phyloP scores from a whole-genome alignment of 2,888 invertebrate genomes.

The Nebria salina region DNA sequence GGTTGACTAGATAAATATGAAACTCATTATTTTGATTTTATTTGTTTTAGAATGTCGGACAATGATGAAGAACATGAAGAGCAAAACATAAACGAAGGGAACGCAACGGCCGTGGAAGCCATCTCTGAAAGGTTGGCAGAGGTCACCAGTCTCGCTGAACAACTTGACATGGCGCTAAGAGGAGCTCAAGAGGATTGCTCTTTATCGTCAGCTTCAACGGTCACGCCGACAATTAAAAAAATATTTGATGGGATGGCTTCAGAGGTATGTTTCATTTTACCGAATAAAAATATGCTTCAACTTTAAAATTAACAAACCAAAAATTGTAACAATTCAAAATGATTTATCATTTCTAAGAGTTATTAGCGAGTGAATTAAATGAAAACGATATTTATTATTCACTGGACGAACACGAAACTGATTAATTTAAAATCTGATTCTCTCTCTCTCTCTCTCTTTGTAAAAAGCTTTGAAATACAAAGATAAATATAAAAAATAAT shows the following conservation, averaged over 20 bases:
- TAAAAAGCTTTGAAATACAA: too few relatives aligned
- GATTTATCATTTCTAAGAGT: too few relatives aligned
- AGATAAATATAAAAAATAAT: too few relatives aligned
- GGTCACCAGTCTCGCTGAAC: constrained; percentile 74
- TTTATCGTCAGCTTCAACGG: constrained; percentile 46
- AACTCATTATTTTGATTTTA: neutral
- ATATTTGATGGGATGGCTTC: constrained; percentile 53
- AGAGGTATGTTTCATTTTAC: constrained; percentile 22
- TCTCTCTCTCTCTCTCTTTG: too few relatives aligned
- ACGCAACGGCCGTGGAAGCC: constrained; percentile 72
- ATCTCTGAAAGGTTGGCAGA: constrained; percentile 73
- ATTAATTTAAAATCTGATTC: too few relatives aligned
- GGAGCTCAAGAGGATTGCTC: constrained; percentile 64
- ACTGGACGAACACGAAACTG: too few relatives aligned
- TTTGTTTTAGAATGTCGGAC: constrained; percentile 51
- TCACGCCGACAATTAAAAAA: constrained; percentile 52
- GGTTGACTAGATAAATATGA: neutral
- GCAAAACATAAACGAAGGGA: constrained; percentile 57
- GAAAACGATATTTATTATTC: too few relatives aligned
- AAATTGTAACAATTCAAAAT: neutral
- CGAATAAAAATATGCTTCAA: neutral
- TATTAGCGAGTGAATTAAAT: too few relatives aligned
- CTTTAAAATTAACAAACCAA: neutral
- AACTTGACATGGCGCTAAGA: constrained; percentile 69
- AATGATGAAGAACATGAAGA: constrained; percentile 47